phyloP scores from a whole-genome alignment of 2,797 vertebrate species.

The Tympanoctomys barrerae region DNA sequence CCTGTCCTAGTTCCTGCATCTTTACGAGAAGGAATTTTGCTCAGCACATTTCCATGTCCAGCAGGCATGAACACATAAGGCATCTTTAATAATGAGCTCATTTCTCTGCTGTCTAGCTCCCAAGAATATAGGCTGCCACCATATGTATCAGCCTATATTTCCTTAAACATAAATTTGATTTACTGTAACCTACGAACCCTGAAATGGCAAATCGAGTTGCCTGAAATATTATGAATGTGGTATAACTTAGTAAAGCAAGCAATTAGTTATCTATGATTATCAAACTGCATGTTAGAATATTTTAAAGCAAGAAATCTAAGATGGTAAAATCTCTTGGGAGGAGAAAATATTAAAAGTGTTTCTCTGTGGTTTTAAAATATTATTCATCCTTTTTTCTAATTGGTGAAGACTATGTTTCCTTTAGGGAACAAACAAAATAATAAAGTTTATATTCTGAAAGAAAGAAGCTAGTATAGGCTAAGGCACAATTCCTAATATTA shows the following conservation, averaged over 20 bases:
- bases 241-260: background rate
- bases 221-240: background rate
- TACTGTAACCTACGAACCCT: background rate
- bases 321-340: background rate
- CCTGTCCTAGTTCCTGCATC: fast-evolving
- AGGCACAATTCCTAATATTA: constrained; percentile 15
- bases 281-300: background rate
- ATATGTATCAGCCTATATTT: fast-evolving
- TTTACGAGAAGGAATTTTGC: background rate
- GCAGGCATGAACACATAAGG: too few relatives aligned
- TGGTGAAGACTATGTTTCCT: background rate
- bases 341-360: background rate
- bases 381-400: background rate
- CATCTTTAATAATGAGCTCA: background rate
- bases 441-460: constrained; percentile 48
- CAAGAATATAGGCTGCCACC: background rate
- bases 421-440: constrained; percentile 52
- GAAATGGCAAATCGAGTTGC: background rate
- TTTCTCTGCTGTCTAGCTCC: background rate
- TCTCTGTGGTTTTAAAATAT: background rate
- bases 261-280: background rate
- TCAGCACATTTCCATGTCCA: fast-evolving
- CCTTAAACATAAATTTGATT: background rate
- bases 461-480: constrained; percentile 34
- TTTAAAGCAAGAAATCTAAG: background rate